Percentiles rank a stretch among this genome's conserved stretches.
These are phyloP conservation scores for Hetaerina americana DNA, from an alignment of 1,140 invertebrate genomes.

Conservation along the genomic window DNA sequence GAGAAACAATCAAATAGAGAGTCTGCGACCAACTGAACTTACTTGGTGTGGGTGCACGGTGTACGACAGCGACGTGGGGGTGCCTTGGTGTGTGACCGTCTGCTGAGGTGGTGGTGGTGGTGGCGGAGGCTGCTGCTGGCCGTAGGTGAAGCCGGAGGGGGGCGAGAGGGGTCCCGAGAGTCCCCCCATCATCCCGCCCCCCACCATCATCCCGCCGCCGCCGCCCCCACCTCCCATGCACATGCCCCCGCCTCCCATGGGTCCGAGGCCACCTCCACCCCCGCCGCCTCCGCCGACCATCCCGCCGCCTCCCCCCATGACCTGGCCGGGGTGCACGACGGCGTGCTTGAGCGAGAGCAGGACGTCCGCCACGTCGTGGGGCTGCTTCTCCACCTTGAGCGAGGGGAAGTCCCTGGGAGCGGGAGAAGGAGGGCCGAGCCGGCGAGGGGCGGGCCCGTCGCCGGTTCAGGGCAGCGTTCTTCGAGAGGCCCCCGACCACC, in stretches of 20 bases:
- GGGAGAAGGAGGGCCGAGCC: too few relatives aligned
- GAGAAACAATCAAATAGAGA: too few relatives aligned
- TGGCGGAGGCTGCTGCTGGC: slow-evolving; percentile 13
- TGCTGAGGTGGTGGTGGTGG: slow-evolving; percentile 18
- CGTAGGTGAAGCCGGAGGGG: slow-evolving; percentile 13
- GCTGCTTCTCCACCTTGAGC: slow-evolving; percentile 14
- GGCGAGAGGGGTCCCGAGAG: not conserved
- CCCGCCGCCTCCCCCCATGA: slow-evolving; percentile 19
- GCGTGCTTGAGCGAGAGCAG: slow-evolving; percentile 75
- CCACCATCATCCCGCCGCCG: slow-evolving; percentile 6
- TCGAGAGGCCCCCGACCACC: too few relatives aligned
- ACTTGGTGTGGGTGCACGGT: slow-evolving; percentile 35
- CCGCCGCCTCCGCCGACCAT: slow-evolving; percentile 6
- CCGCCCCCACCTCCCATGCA: slow-evolving; percentile 6
- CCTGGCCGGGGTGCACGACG: slow-evolving; percentile 61
- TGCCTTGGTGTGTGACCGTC: slow-evolving; percentile 28
- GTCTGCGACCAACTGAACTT: slow-evolving; percentile 10
- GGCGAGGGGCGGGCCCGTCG: too few relatives aligned
- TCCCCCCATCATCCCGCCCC: not conserved
- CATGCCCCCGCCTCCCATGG: not conserved
- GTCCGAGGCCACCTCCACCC: not conserved
- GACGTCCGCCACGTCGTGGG: slow-evolving; percentile 64
- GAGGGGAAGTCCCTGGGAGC: slow-evolving; percentile 8
- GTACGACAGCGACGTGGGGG: slow-evolving; percentile 32
- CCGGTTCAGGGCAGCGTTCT: too few relatives aligned